Conservation (phyloP, 1,140 invertebrate genomes). For the Theocolax elegans region DNA sequence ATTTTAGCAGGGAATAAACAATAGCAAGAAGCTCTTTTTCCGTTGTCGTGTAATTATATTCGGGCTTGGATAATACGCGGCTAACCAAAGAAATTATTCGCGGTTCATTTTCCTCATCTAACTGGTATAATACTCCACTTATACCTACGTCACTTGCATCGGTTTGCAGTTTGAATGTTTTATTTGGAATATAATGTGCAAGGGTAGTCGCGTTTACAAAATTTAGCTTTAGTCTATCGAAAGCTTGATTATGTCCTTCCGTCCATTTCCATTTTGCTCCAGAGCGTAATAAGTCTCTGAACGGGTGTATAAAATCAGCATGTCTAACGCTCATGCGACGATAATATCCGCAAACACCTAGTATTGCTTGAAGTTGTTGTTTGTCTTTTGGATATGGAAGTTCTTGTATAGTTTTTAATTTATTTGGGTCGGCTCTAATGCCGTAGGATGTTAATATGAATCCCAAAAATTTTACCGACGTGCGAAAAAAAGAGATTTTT, state of each 20-base stretch:
- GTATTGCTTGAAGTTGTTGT: not conserved
- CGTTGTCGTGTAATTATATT: slow-evolving; percentile 57
- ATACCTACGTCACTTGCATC: too few relatives aligned
- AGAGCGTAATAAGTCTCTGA: not conserved
- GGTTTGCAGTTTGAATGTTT: not conserved
- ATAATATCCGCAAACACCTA: not conserved
- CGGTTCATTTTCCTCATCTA: not conserved
- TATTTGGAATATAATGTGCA: not conserved
- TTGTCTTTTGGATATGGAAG: not conserved
- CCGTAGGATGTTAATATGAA: not conserved
- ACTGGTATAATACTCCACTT: not conserved
- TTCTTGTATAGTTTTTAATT: too few relatives aligned
- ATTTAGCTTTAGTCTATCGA: not conserved
- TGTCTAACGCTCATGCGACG: too few relatives aligned
- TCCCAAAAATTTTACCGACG: not conserved
- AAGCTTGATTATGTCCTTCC: not conserved
- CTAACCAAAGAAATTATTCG: too few relatives aligned
- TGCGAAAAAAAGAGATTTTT: not conserved
- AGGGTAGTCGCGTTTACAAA: not conserved
- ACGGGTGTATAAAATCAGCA: too few relatives aligned
- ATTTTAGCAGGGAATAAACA: slow-evolving; percentile 54
- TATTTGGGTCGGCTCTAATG: not conserved
- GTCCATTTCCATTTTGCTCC: not conserved
- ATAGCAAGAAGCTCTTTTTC: slow-evolving; percentile 63
- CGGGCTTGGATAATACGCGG: slow-evolving; percentile 11